Evolutionary conservation across 2,888 invertebrate genomes (phyloP), one percentile per base, ranked within the genome.

Genomic region (Melanostoma scalare): DNA sequence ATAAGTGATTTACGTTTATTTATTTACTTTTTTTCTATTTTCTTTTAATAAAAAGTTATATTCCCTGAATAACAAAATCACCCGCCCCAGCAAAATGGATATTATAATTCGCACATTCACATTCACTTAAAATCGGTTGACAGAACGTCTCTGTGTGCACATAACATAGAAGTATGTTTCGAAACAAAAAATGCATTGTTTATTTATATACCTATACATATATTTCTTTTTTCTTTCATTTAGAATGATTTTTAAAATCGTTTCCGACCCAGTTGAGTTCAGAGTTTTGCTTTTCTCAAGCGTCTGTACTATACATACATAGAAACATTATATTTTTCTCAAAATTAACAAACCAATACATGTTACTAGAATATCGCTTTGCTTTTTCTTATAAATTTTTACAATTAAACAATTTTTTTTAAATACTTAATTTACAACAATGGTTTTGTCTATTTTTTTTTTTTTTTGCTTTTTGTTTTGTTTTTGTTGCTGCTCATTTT

Each of bases 61-160:
- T 78, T 82, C 82, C 82, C 82, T 74, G 82, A 82, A 82, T 74
- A 78, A 78, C 40, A 69, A 82, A 73, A 69, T 63, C 46, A 74
- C 63, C 73, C 56, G 63, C 56, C 68, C 76, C 50, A 38, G 60
- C 48, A 30, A 67, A 53, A 60, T 42, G n/a, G 52, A 48, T 48
- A 46, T 38, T 20, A 20, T 73, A 35, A 60, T 73, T 78, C 65
- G 60, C 72, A 63, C 40, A 44, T 58, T 33, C 20, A 33, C 8
- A 46, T 60, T 46, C 6, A 44, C 33, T 44, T 35, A 2, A 63
- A 50, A 30, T 38, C 38, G 31, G 42, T 31, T 48, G 63, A 48
- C 50, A 48, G 48, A 38, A 63, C 63, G 44, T n/a, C 40, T 4
- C 46, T 38, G 50, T n/a, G 30, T 30, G 63, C 48, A 50, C 50